phyloP scores from a whole-genome alignment of 2,113 vertebrate species.

The Mobula hypostoma region DNA sequence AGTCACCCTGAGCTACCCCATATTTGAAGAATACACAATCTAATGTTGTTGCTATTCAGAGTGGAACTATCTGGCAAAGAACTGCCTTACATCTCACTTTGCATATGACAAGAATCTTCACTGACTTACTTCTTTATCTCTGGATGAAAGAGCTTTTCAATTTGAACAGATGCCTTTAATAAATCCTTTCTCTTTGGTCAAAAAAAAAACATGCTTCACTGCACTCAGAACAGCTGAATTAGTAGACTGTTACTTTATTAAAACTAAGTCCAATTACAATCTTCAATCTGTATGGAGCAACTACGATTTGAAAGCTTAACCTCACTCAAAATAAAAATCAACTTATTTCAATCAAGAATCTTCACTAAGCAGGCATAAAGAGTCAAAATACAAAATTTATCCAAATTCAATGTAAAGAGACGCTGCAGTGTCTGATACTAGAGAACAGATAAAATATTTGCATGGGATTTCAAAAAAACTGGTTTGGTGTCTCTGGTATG shows the following conservation, averaged over 20 bases:
- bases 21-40: not conserved
- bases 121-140: not conserved
- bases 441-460: too few species aligned
- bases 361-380: not conserved
- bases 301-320: not conserved
- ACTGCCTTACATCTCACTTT: not conserved
- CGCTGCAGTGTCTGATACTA: too few species aligned
- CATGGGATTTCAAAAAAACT: too few species aligned
- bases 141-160: slow-evolving; percentile 23
- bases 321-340: not conserved
- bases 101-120: not conserved
- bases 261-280: not conserved
- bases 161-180: not conserved
- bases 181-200: not conserved
- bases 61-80: too few species aligned
- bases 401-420: not conserved
- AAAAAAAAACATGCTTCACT: not conserved
- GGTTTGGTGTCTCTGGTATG: too few species aligned
- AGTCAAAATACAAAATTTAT: not conserved
- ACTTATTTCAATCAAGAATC: not conserved
- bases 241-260: not conserved
- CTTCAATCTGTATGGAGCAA: not conserved
- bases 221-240: not conserved
- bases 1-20: not conserved
- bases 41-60: not conserved